Evolutionary conservation across 1,140 invertebrate genomes (phyloP).

Genomic region (Epicauta chinensis): DNA sequence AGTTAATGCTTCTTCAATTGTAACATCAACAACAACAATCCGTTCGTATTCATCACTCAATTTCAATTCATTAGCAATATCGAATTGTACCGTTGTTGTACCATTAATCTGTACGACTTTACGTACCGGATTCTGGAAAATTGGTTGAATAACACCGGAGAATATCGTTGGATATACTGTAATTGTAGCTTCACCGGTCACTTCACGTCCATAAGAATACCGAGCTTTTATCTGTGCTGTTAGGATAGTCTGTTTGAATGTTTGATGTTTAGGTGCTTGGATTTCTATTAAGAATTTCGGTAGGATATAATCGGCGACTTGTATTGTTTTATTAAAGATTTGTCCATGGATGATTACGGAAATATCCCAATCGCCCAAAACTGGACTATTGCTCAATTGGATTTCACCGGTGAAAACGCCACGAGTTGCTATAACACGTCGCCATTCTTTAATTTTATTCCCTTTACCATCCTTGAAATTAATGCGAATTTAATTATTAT

Average conservation of each 20-base stretch:
- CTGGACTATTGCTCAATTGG: constrained; percentile 72
- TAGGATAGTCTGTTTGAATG: constrained; percentile 71
- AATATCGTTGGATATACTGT: constrained; percentile 70
- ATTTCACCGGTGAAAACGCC: constrained; percentile 77
- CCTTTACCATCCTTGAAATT: constrained; percentile 61
- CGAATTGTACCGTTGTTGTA: constrained; percentile 66
- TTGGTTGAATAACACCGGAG: constrained; percentile 70
- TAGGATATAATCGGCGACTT: constrained; percentile 86
- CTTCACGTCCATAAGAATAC: constrained; percentile 77
- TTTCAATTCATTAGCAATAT: constrained; percentile 62
- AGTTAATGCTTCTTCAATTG: constrained; percentile 74
- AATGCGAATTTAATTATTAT: not conserved
- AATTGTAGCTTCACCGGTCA: constrained; percentile 71
- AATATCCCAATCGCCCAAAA: constrained; percentile 90
- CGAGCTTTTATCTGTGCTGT: constrained; percentile 73
- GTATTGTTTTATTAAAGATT: constrained; percentile 63
- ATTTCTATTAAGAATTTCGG: constrained; percentile 88
- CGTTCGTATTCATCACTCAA: constrained; percentile 68
- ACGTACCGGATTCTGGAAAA: constrained; percentile 57
- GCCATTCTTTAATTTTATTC: constrained; percentile 78
- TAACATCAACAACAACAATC: constrained; percentile 68
- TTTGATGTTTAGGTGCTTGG: constrained; percentile 70
- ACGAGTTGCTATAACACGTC: constrained; percentile 56
- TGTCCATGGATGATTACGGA: constrained; percentile 52
- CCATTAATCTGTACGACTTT: constrained; percentile 79